phyloP scores from a whole-genome alignment of 2,113 vertebrate species.

The Tursiops truncatus region DNA sequence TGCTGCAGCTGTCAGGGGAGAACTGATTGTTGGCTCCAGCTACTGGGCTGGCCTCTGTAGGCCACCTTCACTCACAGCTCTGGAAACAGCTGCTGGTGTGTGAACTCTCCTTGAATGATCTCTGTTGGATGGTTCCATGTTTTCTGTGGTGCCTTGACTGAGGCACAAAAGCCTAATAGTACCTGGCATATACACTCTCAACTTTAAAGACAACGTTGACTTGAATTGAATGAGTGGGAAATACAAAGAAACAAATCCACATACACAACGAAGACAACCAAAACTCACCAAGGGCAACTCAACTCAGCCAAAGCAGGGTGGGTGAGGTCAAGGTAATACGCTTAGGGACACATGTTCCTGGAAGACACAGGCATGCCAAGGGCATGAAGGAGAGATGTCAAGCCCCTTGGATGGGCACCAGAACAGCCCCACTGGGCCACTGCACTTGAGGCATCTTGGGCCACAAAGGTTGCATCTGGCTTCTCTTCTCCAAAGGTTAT shows the following conservation, averaged over 20 bases:
- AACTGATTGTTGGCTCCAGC: not conserved
- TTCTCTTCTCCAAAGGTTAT: not conserved
- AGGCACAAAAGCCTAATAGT: not conserved
- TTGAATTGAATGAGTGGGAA: not conserved
- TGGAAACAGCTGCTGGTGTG: not conserved
- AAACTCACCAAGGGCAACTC: not conserved
- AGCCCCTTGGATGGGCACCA: not conserved
- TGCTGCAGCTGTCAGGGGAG: not conserved
- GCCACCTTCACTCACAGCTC: not conserved
- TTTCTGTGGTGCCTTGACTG: not conserved
- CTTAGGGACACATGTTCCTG: not conserved
- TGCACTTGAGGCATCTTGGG: not conserved
- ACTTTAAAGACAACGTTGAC: not conserved
- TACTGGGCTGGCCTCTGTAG: accelerated
- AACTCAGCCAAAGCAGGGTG: not conserved
- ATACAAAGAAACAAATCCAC: not conserved
- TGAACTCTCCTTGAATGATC: not conserved
- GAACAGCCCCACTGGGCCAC: not conserved
- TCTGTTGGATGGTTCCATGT: not conserved
- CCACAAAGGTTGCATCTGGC: not conserved
- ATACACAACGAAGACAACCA: not conserved
- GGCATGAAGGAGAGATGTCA: not conserved
- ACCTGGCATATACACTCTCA: not conserved
- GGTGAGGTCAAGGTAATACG: too few species aligned
- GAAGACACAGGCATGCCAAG: not conserved